Conservation (phyloP, 2,888 invertebrate species). For the Zootermopsis nevadensis region DNA sequence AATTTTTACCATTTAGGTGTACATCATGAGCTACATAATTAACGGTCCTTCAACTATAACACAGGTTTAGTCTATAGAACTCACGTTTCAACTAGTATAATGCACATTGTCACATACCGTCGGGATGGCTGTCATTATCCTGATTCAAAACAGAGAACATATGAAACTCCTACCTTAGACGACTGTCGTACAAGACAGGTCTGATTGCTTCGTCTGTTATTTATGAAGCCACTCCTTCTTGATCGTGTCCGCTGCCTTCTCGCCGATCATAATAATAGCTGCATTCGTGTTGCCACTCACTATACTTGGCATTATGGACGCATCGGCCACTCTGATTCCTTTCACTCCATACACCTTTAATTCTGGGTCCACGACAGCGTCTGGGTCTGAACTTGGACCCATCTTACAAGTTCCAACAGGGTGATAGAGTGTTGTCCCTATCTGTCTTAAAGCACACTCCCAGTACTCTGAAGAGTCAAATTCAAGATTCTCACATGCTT, state of each 20-base stretch:
- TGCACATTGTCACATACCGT: too few relatives aligned
- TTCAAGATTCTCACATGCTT: conserved; percentile 60
- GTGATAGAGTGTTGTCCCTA: conserved; percentile 72
- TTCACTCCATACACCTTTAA: conserved; percentile 67
- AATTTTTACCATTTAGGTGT: too few relatives aligned
- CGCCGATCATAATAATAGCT: conserved; percentile 65
- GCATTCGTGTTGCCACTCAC: conserved; percentile 71
- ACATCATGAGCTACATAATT: too few relatives aligned
- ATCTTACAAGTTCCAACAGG: conserved; percentile 78
- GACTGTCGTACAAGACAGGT: too few relatives aligned
- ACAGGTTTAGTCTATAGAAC: too few relatives aligned
- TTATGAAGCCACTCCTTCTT: conserved; percentile 54
- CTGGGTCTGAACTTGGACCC: conserved; percentile 66
- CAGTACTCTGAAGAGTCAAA: conserved; percentile 65
- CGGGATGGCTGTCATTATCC: too few relatives aligned
- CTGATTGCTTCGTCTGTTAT: too few relatives aligned
- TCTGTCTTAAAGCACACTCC: conserved; percentile 69
- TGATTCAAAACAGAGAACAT: too few relatives aligned
- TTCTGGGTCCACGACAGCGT: conserved; percentile 66
- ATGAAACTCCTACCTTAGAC: too few relatives aligned
- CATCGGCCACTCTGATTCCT: conserved; percentile 67
- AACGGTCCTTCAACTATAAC: too few relatives aligned
- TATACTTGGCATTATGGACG: conserved; percentile 67
- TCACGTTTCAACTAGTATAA: too few relatives aligned
- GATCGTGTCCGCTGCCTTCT: conserved; percentile 62